A percentile compares a stretch with the other conserved stretches of the same genome.
Evolutionary conservation across 2,888 invertebrate genomes (phyloP).

Genomic region (Epirrhoe alternata): DNA sequence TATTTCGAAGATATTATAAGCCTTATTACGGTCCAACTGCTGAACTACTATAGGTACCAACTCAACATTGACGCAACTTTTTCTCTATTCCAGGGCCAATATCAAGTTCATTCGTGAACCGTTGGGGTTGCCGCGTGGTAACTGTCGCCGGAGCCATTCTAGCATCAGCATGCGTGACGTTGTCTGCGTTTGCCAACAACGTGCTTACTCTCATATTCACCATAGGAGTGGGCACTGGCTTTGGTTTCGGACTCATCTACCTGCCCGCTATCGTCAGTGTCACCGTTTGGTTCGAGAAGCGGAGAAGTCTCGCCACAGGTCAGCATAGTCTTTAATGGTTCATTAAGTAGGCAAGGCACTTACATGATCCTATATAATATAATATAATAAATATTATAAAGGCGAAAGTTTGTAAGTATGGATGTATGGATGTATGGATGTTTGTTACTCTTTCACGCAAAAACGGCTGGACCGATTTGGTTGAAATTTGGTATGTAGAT

Average conservation of each 20-base stretch:
- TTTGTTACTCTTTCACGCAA: too few relatives aligned
- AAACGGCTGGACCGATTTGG: too few relatives aligned
- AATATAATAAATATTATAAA: too few relatives aligned
- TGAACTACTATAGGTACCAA: too few relatives aligned
- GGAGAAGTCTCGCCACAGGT: constrained; percentile 96
- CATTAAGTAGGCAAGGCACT: background rate
- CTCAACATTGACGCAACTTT: background rate
- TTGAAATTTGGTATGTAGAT: too few relatives aligned
- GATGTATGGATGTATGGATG: too few relatives aligned
- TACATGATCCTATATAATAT: too few relatives aligned
- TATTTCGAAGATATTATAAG: background rate
- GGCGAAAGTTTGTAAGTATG: too few relatives aligned
- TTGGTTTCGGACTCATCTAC: constrained; percentile 98
- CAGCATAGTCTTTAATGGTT: constrained; percentile 29
- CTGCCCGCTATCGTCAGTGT: constrained; percentile 99
- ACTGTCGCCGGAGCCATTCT: constrained; percentile 95
- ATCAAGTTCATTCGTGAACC: constrained; percentile 97
- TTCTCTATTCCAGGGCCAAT: constrained; percentile 91
- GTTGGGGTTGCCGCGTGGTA: constrained; percentile 96
- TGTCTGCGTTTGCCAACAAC: constrained; percentile 93
- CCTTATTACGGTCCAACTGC: too few relatives aligned
- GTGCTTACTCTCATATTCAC: constrained; percentile 94
- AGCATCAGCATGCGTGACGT: constrained; percentile 90
- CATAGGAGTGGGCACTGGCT: constrained; percentile 97
- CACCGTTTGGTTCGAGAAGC: constrained; percentile 98